Percentiles rank a stretch among this genome's conserved stretches.
These are phyloP conservation scores for Cephalotes varians DNA, from an alignment of 2,888 invertebrate species.

Conservation along the genomic window DNA sequence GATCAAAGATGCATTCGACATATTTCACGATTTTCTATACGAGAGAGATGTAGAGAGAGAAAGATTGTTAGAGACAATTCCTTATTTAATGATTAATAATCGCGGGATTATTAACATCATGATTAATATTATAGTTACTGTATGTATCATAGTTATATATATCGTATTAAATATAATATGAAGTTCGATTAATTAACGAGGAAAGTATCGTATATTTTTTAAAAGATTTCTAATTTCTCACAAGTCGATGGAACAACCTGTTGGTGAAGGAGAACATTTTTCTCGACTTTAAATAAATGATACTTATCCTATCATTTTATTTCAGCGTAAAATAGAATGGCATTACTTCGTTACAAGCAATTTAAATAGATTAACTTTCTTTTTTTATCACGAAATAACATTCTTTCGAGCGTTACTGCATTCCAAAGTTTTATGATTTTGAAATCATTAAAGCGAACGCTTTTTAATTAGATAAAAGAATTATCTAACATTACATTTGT, in stretches of 20 bases:
- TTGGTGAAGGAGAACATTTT: constrained; percentile 9
- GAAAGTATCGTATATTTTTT: not conserved
- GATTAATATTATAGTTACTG: not conserved
- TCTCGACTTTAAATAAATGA: constrained; percentile 1
- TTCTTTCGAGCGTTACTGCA: not conserved
- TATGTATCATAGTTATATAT: not conserved
- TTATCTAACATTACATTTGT: not conserved
- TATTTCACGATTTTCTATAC: not conserved
- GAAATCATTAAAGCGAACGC: not conserved
- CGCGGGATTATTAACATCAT: not conserved
- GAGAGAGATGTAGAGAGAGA: not conserved
- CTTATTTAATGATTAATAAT: not conserved
- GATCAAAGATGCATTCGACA: not conserved
- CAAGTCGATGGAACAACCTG: constrained; percentile 10
- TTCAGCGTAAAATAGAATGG: constrained; percentile 6
- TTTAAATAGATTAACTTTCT: not conserved
- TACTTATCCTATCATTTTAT: not conserved
- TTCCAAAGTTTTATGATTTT: not conserved
- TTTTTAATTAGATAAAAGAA: not conserved
- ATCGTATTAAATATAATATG: not conserved
- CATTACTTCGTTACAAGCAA: constrained; percentile 5
- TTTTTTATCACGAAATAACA: not conserved
- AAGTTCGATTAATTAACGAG: not conserved
- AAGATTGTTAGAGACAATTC: not conserved
- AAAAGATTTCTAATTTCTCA: not conserved